phyloP scores from a whole-genome alignment of 2,888 invertebrate genomes.

The Anarsia innoxiella region DNA sequence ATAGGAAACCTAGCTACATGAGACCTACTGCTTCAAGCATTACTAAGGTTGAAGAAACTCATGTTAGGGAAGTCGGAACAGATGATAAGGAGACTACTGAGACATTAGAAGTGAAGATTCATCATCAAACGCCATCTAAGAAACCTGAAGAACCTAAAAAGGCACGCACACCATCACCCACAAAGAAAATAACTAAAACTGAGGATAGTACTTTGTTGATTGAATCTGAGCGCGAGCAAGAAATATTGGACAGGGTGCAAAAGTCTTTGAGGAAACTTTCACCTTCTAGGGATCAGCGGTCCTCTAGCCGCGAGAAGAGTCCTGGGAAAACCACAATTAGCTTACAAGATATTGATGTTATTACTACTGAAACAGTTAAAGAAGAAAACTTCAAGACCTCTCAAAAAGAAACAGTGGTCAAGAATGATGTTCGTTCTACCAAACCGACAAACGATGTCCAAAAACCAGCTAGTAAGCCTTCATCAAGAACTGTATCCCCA shows the following conservation, averaged over 20 bases:
- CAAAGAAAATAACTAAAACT: constrained; percentile 28
- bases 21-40: constrained; percentile 35
- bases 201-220: constrained; percentile 39
- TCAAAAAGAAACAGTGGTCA: constrained; percentile 17
- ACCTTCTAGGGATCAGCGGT: constrained; percentile 46
- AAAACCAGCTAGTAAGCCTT: constrained; percentile 35
- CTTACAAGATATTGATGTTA: constrained; percentile 34
- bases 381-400: constrained; percentile 18
- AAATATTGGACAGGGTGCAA: constrained; percentile 54
- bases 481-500: constrained; percentile 50
- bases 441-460: constrained; percentile 30
- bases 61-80: constrained; percentile 4
- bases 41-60: constrained; percentile 12
- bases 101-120: no score
- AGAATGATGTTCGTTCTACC: constrained; percentile 17
- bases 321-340: constrained; percentile 42
- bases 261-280: constrained; percentile 56
- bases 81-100: neutral
- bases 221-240: constrained; percentile 51
- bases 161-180: constrained; percentile 27
- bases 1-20: constrained; percentile 35
- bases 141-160: constrained; percentile 13
- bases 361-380: constrained; percentile 19
- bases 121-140: constrained; percentile 10
- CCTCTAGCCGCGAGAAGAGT: constrained; percentile 42